Percentiles rank a stretch among this genome's conserved stretches.
These are phyloP conservation scores for Ramphastos sulfuratus DNA, from an alignment of 2,113 vertebrate genomes.

Conservation along the genomic window DNA sequence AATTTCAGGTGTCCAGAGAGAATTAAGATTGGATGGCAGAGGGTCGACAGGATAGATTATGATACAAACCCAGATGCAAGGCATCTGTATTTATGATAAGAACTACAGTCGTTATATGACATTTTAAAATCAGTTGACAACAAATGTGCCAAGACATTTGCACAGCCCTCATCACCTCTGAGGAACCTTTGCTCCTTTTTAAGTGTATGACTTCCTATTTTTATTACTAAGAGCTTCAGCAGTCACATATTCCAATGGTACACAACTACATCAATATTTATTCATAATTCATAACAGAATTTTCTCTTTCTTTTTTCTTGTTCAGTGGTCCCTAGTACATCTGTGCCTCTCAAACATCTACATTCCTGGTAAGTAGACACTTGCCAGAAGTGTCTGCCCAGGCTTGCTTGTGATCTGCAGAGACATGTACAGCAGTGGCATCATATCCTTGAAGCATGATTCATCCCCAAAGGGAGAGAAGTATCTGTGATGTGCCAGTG, in stretches of 20 bases:
- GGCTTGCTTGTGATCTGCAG: background rate
- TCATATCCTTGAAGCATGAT: background rate
- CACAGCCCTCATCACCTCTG: background rate
- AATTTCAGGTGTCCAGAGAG: background rate
- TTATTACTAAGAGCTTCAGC: background rate
- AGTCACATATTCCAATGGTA: background rate
- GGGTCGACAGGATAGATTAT: background rate
- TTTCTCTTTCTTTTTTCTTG: background rate
- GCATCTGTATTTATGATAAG: background rate
- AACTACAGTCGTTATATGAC: background rate
- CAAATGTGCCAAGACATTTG: background rate
- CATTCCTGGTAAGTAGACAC: background rate
- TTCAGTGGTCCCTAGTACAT: background rate
- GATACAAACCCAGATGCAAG: background rate
- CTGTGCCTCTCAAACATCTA: background rate
- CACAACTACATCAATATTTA: background rate
- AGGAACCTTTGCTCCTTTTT: background rate
- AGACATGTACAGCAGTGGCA: background rate
- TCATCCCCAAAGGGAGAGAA: background rate
- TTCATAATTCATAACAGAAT: background rate
- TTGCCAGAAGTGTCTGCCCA: background rate
- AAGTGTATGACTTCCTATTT: background rate
- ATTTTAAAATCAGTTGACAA: background rate
- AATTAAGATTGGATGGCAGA: background rate
- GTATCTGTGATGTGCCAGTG: background rate